Conservation (phyloP, 2,113 vertebrate genomes). For the Lagopus muta region DNA sequence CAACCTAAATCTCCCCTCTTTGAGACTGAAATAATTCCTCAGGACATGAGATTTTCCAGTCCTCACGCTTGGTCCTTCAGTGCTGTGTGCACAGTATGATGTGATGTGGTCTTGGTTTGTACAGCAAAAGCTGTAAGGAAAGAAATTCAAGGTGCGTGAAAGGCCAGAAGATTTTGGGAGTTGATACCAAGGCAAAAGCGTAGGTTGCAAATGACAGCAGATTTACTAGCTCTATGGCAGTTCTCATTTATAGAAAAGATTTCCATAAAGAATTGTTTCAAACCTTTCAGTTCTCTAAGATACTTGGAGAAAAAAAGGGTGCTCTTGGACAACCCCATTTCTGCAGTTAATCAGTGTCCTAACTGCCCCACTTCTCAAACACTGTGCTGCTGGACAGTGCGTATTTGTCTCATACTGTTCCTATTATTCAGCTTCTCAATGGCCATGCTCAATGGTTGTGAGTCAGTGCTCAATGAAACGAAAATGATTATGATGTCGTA, state of each 20-base stretch:
- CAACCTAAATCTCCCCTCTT: too few species aligned
- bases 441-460: neutral
- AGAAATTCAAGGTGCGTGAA: neutral
- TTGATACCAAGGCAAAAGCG: neutral
- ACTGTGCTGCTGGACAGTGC: neutral
- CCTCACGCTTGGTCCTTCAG: neutral
- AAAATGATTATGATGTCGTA: neutral
- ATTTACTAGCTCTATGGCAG: neutral
- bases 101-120: neutral
- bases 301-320: neutral
- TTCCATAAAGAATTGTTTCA: neutral
- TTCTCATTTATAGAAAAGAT: neutral
- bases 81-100: neutral
- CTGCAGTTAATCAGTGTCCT: neutral
- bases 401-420: neutral
- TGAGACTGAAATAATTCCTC: too few species aligned
- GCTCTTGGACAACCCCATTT: neutral
- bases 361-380: neutral
- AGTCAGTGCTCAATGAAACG: neutral
- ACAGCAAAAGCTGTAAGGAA: neutral
- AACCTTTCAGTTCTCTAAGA: neutral
- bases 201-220: accelerated
- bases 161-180: neutral
- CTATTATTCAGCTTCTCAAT: neutral
- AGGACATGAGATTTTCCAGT: too few species aligned